These are phyloP conservation scores for Amphipyra tragopoginis DNA, from an alignment of 2,888 invertebrate species.

Conservation along the genomic window DNA sequence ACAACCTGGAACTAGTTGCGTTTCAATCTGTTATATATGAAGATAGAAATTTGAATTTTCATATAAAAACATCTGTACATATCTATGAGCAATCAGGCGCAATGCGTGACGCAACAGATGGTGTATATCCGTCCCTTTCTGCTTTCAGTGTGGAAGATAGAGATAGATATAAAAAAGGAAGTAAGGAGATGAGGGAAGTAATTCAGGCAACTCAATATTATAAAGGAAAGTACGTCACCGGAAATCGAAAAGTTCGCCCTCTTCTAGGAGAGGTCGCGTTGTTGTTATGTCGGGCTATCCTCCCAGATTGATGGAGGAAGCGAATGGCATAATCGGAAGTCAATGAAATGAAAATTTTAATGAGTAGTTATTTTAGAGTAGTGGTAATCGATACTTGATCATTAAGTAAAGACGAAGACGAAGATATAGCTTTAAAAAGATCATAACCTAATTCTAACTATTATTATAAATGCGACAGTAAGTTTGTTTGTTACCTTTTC, in stretches of 20 bases:
- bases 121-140: slow-evolving; percentile 39
- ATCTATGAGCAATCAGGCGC: slow-evolving; percentile 11
- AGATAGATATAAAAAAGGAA: slow-evolving; percentile 43
- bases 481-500: no score
- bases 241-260: slow-evolving; percentile 72
- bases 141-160: slow-evolving; percentile 30
- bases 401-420: no score
- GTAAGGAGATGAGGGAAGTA: slow-evolving; percentile 64
- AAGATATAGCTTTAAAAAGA: no score
- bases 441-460: no score
- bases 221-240: slow-evolving; percentile 65
- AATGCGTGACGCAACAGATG: not conserved
- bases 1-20: not conserved
- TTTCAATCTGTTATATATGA: slow-evolving; percentile 3
- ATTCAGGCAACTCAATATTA: slow-evolving; percentile 73
- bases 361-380: not conserved
- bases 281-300: slow-evolving; percentile 5
- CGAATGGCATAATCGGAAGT: slow-evolving; percentile 11
- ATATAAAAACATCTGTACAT: slow-evolving; percentile 12
- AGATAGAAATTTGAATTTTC: slow-evolving; percentile 3
- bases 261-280: slow-evolving; percentile 25
- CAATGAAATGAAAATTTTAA: slow-evolving; percentile 21
- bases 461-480: no score
- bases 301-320: slow-evolving; percentile 2
- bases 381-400: no score